A percentile compares a stretch with the other conserved stretches of the same genome.
These are phyloP conservation scores for Anseranas semipalmata DNA, from an alignment of 2,113 vertebrate species.

Conservation along the genomic window DNA sequence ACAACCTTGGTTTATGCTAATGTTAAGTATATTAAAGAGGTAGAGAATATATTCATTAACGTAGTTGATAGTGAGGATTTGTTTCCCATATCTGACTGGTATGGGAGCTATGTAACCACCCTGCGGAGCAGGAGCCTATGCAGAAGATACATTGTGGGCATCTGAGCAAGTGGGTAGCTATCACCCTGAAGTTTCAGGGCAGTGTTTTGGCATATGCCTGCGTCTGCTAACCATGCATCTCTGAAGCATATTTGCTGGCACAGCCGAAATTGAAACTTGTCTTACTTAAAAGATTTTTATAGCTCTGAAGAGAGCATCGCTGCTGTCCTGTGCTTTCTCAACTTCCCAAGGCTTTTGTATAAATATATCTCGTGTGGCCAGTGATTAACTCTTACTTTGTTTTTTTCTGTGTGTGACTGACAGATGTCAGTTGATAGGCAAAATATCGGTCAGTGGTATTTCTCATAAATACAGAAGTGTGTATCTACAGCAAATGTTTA, in stretches of 20 bases:
- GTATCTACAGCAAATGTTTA: background rate
- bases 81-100: background rate
- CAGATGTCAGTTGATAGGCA: background rate
- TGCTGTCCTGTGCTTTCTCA: background rate
- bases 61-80: background rate
- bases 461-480: background rate
- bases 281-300: background rate
- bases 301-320: background rate
- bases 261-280: background rate
- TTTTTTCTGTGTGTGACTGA: background rate
- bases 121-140: accelerated
- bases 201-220: background rate
- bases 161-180: background rate
- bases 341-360: background rate
- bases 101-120: background rate
- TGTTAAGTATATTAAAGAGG: background rate
- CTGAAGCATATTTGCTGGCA: background rate
- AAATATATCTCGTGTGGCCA: background rate
- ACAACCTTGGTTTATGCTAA: background rate
- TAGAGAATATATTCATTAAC: background rate
- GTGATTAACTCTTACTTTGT: background rate
- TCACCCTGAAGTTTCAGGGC: background rate
- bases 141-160: background rate
- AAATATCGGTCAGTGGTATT: background rate
- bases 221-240: background rate